Evolutionary conservation across 2,888 invertebrate genomes (phyloP).

Genomic region (Agrilus biguttatus): DNA sequence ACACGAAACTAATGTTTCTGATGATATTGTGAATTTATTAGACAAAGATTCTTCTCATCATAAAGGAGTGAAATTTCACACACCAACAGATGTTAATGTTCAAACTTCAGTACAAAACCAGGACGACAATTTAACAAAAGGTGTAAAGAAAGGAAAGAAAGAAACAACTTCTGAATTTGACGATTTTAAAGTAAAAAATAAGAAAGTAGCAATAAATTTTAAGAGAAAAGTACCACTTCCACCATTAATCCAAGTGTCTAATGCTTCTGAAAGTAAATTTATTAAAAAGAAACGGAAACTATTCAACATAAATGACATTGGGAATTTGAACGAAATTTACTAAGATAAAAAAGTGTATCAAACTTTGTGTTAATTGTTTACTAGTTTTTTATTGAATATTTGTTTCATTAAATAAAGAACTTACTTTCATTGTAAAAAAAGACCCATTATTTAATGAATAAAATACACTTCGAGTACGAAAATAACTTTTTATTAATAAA

Average conservation of each 20-base stretch:
- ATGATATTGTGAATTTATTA: too few relatives aligned
- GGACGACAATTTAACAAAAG: too few relatives aligned
- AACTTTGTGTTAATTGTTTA: too few relatives aligned
- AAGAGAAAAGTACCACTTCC: neutral
- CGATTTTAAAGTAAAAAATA: neutral
- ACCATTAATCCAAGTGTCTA: neutral
- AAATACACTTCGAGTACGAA: too few relatives aligned
- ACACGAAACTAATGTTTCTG: too few relatives aligned
- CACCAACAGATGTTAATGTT: neutral
- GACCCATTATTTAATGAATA: too few relatives aligned
- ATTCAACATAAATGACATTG: slow-evolving; percentile 6
- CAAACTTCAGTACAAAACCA: too few relatives aligned
- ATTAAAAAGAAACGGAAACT: slow-evolving; percentile 5
- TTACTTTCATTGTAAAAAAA: too few relatives aligned
- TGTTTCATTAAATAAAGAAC: too few relatives aligned
- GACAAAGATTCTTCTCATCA: too few relatives aligned
- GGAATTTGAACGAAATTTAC: slow-evolving; percentile 1
- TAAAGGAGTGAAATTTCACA: neutral
- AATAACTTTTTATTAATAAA: too few relatives aligned
- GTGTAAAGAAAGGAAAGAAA: neutral
- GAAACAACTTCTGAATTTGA: neutral
- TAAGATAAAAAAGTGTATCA: neutral
- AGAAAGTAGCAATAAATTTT: neutral
- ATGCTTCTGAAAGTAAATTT: neutral
- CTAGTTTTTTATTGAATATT: too few relatives aligned